Evolutionary conservation across 2,888 invertebrate genomes (phyloP).

Genomic region (Rhagonycha fulva): DNA sequence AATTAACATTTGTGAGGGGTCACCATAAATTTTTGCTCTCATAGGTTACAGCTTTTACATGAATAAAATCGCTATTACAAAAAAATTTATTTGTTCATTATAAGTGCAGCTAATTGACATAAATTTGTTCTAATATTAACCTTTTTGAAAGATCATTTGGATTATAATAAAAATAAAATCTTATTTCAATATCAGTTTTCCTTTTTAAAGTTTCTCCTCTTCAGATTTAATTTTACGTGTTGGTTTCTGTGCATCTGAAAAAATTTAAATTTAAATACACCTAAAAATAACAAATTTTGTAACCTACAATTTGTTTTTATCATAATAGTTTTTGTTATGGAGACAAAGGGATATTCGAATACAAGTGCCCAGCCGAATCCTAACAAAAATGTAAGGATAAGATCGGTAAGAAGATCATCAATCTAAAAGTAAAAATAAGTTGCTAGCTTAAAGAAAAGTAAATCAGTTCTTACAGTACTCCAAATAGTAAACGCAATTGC

Average conservation of each 20-base stretch:
- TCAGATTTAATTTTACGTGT: background rate
- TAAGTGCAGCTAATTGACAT: background rate
- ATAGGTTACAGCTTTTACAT: no score
- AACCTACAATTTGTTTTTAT: background rate
- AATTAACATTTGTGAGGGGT: background rate
- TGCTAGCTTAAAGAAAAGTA: background rate
- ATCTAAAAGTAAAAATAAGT: background rate
- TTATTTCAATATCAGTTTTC: background rate
- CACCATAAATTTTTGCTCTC: no score
- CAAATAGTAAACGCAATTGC: background rate
- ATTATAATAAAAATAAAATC: background rate
- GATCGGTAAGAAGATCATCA: background rate
- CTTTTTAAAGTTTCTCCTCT: background rate
- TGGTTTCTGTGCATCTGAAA: background rate
- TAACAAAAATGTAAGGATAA: background rate
- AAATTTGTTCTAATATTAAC: background rate
- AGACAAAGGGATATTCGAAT: slow-evolving; percentile 6
- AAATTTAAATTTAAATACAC: background rate
- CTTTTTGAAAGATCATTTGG: background rate
- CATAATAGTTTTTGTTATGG: background rate
- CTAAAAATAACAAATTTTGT: background rate
- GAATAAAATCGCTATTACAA: background rate
- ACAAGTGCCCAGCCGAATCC: slow-evolving; percentile 10
- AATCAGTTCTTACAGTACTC: background rate
- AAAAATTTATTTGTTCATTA: background rate